Percentiles rank a stretch among this genome's conserved stretches.
phyloP scores from a whole-genome alignment of 2,797 vertebrate genomes.

The Telmatherina bonti region DNA sequence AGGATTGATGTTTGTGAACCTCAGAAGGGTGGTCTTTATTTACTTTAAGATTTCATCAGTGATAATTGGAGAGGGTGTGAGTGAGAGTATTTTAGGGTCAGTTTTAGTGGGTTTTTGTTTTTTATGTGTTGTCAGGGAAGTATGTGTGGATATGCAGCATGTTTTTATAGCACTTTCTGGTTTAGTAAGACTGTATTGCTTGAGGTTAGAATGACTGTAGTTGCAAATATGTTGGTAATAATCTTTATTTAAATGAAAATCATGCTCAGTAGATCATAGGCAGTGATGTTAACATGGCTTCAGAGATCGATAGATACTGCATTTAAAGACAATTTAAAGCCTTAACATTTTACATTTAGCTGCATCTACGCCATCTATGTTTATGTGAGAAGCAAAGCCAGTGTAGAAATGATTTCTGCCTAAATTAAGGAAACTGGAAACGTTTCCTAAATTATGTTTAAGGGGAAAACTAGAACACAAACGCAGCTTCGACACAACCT shows the following conservation, averaged over 20 bases:
- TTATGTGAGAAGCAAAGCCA: constrained; percentile 1
- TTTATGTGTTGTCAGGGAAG: constrained; percentile 27
- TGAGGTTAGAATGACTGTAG: not conserved
- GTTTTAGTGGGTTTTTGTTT: not conserved
- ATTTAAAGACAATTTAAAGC: not conserved
- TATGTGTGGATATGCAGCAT: constrained; percentile 12
- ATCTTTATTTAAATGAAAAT: not conserved
- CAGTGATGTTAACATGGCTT: not conserved
- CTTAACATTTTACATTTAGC: not conserved
- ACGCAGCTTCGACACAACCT: constrained; percentile 62
- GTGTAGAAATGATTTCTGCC: constrained; percentile 26
- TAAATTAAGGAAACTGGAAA: constrained; percentile 62
- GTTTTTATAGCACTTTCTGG: constrained; percentile 18
- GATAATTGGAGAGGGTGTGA: constrained; percentile 52
- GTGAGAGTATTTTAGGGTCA: constrained; percentile 1
- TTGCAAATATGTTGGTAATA: not conserved
- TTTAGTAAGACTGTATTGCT: constrained; percentile 6
- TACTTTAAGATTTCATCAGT: constrained; percentile 47
- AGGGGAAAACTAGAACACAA: constrained; percentile 45
- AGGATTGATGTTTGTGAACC: constrained; percentile 27
- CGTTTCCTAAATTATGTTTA: constrained; percentile 39
- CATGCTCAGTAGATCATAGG: not conserved
- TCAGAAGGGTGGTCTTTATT: constrained; percentile 45
- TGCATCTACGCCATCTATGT: not conserved
- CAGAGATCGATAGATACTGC: not conserved